These are phyloP conservation scores for Coleophora flavipennella DNA, from an alignment of 2,888 invertebrate species.

Conservation along the genomic window DNA sequence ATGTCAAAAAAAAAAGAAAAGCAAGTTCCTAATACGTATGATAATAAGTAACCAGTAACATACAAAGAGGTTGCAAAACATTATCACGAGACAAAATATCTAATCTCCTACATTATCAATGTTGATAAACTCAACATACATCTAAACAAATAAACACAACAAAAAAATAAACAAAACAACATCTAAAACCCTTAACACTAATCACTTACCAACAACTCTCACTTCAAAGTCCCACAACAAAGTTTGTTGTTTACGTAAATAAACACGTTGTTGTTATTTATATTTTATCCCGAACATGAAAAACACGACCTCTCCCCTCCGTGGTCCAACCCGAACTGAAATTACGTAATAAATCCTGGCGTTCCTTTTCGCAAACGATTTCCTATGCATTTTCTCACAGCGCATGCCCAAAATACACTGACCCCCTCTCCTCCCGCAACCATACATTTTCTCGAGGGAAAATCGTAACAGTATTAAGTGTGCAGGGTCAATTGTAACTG, in stretches of 20 bases:
- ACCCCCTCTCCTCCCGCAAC: slow-evolving; percentile 19
- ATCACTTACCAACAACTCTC: slow-evolving; percentile 22
- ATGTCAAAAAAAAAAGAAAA: too few species aligned
- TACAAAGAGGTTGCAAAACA: too few species aligned
- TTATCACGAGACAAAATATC: too few species aligned
- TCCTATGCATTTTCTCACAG: slow-evolving; percentile 39
- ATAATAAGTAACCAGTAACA: too few species aligned
- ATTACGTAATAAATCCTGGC: slow-evolving; percentile 63
- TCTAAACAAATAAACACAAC: not conserved
- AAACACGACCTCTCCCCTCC: slow-evolving; percentile 37
- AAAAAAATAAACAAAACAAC: slow-evolving; percentile 6
- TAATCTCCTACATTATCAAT: too few species aligned
- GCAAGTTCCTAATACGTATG: too few species aligned
- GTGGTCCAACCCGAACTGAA: slow-evolving; percentile 49
- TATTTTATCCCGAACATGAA: slow-evolving; percentile 28
- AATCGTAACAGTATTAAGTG: not conserved
- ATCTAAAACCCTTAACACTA: slow-evolving; percentile 12
- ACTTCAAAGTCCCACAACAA: slow-evolving; percentile 25
- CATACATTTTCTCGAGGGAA: not conserved
- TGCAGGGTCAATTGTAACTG: slow-evolving; percentile 27
- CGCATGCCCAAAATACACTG: slow-evolving; percentile 24
- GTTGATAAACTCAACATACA: not conserved
- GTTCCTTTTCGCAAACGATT: slow-evolving; percentile 42
- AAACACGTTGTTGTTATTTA: slow-evolving; percentile 70
- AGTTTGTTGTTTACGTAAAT: slow-evolving; percentile 53